phyloP scores from a whole-genome alignment of 2,888 invertebrate species.

The Steinernema hermaphroditum region DNA sequence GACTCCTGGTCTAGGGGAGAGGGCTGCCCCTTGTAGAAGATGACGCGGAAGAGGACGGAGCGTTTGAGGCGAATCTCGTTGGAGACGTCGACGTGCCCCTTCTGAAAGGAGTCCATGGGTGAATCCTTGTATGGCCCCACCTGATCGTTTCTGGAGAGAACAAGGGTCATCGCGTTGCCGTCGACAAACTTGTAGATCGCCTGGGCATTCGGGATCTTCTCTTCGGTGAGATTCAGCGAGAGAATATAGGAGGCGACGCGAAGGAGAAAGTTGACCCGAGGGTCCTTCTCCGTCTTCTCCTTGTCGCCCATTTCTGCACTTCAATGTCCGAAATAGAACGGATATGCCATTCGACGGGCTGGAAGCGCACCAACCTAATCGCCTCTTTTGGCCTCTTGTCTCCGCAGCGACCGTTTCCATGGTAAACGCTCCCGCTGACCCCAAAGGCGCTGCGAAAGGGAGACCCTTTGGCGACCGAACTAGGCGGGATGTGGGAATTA shows the following conservation, averaged over 20 bases:
- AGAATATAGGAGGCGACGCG: conserved; percentile 53
- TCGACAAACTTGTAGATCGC: conserved; percentile 60
- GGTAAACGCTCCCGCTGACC: neutral
- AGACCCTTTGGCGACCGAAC: too few relatives aligned
- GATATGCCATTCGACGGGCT: neutral
- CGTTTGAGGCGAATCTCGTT: conserved; percentile 47
- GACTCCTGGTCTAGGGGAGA: conserved; percentile 72
- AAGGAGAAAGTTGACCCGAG: conserved; percentile 39
- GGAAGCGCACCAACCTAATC: neutral
- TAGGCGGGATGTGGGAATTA: too few relatives aligned
- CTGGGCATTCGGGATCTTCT: conserved; percentile 56
- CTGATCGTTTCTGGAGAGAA: conserved; percentile 56
- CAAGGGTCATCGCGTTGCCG: conserved; percentile 52
- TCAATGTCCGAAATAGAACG: neutral
- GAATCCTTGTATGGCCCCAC: conserved; percentile 37
- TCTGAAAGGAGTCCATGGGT: conserved; percentile 37
- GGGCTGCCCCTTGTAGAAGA: conserved; percentile 74
- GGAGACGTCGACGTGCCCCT: conserved; percentile 58
- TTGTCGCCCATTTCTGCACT: conserved; percentile 24
- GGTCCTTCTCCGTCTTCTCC: conserved; percentile 30
- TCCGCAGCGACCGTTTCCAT: conserved; percentile 21
- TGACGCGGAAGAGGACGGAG: conserved; percentile 64
- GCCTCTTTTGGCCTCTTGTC: neutral
- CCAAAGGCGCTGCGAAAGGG: neutral
- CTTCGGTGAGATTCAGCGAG: conserved; percentile 52